These are phyloP conservation scores for Scelioninae gen. 1 DNA, from an alignment of 2,888 invertebrate genomes.

Conservation along the genomic window DNA sequence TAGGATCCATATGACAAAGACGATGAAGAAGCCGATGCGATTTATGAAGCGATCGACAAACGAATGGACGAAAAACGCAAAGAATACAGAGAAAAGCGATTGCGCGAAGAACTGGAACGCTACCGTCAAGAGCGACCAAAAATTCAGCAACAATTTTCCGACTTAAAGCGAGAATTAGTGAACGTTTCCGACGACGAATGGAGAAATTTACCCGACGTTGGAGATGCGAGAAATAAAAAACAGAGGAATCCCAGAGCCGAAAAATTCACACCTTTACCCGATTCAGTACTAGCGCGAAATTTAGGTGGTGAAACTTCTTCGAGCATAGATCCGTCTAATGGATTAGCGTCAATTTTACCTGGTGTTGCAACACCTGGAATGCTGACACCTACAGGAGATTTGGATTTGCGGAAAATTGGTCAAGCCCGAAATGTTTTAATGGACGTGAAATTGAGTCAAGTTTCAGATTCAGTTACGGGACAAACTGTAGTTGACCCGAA, in stretches of 20 bases:
- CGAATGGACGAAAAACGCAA: conserved; percentile 99
- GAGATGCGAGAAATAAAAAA: conserved; percentile 98
- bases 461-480: conserved; percentile 98
- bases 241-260: conserved; percentile 97
- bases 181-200: conserved; percentile 96
- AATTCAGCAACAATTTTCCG: conserved; percentile 99
- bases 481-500: conserved; percentile 99
- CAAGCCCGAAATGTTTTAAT: conserved; percentile 99
- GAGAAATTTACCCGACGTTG: conserved; percentile 99
- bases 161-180: conserved; percentile 94
- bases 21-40: conserved; percentile 99
- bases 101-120: conserved; percentile 96
- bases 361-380: conserved; percentile 94
- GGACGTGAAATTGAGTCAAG: conserved; percentile 95
- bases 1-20: conserved; percentile 99
- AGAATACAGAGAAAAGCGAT: conserved; percentile 95
- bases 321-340: conserved; percentile 93
- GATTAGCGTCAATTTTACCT: conserved; percentile 94
- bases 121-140: conserved; percentile 99
- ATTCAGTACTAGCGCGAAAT: conserved; percentile 95
- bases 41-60: conserved; percentile 99
- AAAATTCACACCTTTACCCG: conserved; percentile 98
- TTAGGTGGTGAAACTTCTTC: conserved; percentile 92
- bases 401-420: conserved; percentile 99
- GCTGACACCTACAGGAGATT: conserved; percentile 94